phyloP scores from a whole-genome alignment of 2,888 invertebrate genomes.

The Pomacea canaliculata region DNA sequence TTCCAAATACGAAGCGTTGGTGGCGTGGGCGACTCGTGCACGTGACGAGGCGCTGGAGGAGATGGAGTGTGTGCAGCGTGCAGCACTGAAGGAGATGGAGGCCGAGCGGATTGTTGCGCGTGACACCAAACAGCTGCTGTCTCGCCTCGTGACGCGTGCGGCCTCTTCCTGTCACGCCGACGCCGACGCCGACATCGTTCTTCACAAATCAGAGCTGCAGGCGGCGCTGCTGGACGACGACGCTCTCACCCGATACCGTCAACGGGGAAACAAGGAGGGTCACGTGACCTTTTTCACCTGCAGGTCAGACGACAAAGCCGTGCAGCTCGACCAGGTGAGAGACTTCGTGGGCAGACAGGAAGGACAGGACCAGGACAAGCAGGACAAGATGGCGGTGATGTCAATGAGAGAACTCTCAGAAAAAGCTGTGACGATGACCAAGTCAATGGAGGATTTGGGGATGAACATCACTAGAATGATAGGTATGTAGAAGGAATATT shows the following conservation, averaged over 20 bases:
- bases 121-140: not conserved
- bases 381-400: too few species aligned
- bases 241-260: not conserved
- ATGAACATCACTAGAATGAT: too few species aligned
- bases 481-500: too few species aligned
- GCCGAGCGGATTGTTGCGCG: not conserved
- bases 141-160: slow-evolving; percentile 4
- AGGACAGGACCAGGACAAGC: too few species aligned
- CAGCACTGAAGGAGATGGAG: not conserved
- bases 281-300: not conserved
- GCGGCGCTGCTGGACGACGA: not conserved
- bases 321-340: not conserved
- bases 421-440: too few species aligned
- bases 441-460: too few species aligned
- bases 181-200: not conserved
- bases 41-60: slow-evolving; percentile 2
- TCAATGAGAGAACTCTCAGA: too few species aligned
- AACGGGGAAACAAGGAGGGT: not conserved
- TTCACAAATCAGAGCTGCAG: not conserved
- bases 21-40: slow-evolving; percentile 6
- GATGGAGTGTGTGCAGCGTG: not conserved
- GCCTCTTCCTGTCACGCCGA: not conserved
- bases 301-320: not conserved
- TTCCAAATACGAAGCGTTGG: not conserved
- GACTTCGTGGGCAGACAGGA: not conserved